Evolutionary conservation across 2,888 invertebrate species (phyloP).

Genomic region (Nomada lathburiana): DNA sequence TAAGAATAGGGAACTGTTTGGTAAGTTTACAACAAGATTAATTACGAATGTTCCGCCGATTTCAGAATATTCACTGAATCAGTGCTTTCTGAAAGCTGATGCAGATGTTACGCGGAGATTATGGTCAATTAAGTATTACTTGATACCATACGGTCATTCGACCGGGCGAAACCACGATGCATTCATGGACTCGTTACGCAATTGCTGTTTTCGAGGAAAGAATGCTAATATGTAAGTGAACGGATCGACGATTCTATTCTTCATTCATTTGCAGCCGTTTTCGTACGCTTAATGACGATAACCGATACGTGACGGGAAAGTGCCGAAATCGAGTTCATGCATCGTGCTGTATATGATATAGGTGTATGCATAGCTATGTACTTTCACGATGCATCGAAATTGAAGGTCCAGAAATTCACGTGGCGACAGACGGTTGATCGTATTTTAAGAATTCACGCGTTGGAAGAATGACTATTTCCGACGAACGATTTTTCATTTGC

Average conservation of each 20-base stretch:
- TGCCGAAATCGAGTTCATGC: too few species aligned
- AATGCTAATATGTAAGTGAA: constrained; percentile 5
- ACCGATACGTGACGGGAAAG: not conserved
- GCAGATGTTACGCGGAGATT: constrained; percentile 15
- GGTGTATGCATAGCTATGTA: too few species aligned
- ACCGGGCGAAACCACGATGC: constrained; percentile 14
- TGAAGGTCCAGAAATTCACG: too few species aligned
- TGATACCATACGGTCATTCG: constrained; percentile 1
- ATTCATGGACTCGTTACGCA: constrained; percentile 20
- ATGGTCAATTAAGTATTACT: constrained; percentile 29
- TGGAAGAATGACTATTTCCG: too few species aligned
- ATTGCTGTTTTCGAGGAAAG: constrained; percentile 11
- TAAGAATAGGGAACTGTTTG: not conserved
- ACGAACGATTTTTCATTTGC: too few species aligned
- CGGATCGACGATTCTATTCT: constrained; percentile 25
- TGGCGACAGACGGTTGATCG: too few species aligned
- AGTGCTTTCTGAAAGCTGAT: not conserved
- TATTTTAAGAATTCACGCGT: too few species aligned
- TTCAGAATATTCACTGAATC: not conserved
- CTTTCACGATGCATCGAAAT: too few species aligned
- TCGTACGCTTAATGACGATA: constrained; percentile 4
- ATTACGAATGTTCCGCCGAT: constrained; percentile 33
- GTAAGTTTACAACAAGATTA: constrained; percentile 2
- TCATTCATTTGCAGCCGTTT: constrained; percentile 23
- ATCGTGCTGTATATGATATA: too few species aligned